Evolutionary conservation across 2,888 invertebrate genomes (phyloP).

Genomic region (Serrognathus titanus): DNA sequence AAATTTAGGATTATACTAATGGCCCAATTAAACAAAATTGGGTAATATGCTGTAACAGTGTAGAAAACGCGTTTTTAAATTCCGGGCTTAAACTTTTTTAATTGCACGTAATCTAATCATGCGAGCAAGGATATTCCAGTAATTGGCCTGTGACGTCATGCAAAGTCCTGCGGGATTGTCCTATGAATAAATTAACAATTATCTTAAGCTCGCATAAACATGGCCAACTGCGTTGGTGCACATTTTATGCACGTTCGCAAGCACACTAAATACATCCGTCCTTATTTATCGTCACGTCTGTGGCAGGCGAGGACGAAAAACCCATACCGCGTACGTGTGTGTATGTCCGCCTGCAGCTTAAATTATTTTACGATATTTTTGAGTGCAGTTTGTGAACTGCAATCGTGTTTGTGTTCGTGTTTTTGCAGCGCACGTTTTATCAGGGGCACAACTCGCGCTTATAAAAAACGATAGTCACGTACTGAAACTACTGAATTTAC

Average conservation of each 20-base stretch:
- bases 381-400: neutral
- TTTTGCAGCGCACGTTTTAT: neutral
- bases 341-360: neutral
- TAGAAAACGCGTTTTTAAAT: conserved; percentile 36
- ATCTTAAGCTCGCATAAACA: conserved; percentile 40
- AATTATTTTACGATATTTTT: conserved; percentile 2
- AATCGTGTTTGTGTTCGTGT: neutral
- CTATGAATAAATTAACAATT: conserved; percentile 44
- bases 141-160: conserved; percentile 39
- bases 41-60: conserved; percentile 21
- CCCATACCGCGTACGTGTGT: too few relatives aligned
- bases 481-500: neutral
- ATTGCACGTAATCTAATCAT: conserved; percentile 41
- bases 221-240: conserved; percentile 23
- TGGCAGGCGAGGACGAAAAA: too few relatives aligned
- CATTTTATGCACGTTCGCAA: conserved; percentile 11
- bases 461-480: neutral
- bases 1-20: too few relatives aligned
- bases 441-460: neutral
- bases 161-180: conserved; percentile 36
- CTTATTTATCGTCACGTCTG: neutral
- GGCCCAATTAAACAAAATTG: too few relatives aligned
- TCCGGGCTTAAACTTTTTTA: conserved; percentile 41
- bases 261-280: neutral
- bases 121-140: conserved; percentile 36